Conservation (phyloP, 2,797 vertebrate genomes). For the Mormyrus hasselquistii region DNA sequence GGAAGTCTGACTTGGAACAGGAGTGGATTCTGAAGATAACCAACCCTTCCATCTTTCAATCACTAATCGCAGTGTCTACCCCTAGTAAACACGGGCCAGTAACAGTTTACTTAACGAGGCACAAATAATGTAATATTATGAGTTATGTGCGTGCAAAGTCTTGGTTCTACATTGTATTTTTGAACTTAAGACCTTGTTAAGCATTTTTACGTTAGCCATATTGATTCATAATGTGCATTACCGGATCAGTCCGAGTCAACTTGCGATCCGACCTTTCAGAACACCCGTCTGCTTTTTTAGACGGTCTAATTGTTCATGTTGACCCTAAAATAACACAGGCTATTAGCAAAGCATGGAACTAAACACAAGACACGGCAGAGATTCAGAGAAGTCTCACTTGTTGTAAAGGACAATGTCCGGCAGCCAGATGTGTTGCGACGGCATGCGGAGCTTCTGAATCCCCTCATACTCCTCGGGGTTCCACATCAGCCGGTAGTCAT, state of each 20-base stretch:
- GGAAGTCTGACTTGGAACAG: neutral
- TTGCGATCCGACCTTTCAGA: neutral
- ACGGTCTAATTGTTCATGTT: neutral
- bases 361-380: neutral
- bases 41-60: neutral
- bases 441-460: conserved; percentile 68
- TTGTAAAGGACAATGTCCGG: conserved; percentile 76
- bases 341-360: neutral
- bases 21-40: neutral
- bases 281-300: neutral
- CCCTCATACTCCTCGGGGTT: conserved; percentile 70
- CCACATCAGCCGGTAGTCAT: conserved; percentile 72
- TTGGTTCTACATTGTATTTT: neutral
- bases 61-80: neutral
- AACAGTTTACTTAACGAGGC: neutral
- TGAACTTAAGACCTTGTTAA: neutral
- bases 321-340: neutral
- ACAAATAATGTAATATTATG: neutral
- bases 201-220: neutral
- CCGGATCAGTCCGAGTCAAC: neutral
- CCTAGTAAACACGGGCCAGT: neutral
- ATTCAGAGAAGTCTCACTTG: conserved; percentile 54
- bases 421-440: conserved; percentile 72
- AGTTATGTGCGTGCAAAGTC: neutral
- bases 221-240: neutral